These are phyloP conservation scores for Thamnophis sirtalis DNA, from an alignment of 2,113 vertebrate species.

Conservation along the genomic window DNA sequence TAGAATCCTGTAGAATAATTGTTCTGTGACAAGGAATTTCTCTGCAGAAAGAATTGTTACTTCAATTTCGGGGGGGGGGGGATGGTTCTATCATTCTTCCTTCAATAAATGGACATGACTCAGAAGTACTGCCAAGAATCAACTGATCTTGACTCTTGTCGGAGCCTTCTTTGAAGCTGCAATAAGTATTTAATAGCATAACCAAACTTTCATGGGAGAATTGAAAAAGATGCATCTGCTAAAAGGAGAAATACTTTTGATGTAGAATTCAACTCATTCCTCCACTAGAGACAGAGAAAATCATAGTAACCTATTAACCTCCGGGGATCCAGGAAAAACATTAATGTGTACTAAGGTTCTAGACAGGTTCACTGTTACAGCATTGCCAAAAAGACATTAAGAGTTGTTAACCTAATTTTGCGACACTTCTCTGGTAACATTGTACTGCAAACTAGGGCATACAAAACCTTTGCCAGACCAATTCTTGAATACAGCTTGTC, in stretches of 20 bases:
- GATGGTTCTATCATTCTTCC: not conserved
- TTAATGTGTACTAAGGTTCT: not conserved
- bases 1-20: not conserved
- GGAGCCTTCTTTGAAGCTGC: not conserved
- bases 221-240: not conserved
- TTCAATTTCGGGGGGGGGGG: not conserved
- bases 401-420: too few relatives aligned
- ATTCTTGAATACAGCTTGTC: too few relatives aligned
- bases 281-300: not conserved
- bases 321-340: not conserved
- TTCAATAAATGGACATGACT: not conserved
- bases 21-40: not conserved
- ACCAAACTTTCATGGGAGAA: not conserved
- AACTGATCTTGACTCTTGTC: not conserved
- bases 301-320: not conserved
- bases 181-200: not conserved
- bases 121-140: not conserved
- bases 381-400: too few relatives aligned
- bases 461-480: too few relatives aligned
- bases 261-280: not conserved
- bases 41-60: not conserved
- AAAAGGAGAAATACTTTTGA: not conserved
- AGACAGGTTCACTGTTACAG: not conserved
- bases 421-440: too few relatives aligned
- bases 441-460: too few relatives aligned